Evolutionary conservation across 2,113 vertebrate genomes (phyloP).

Genomic region (Microcebus griseorufus): DNA sequence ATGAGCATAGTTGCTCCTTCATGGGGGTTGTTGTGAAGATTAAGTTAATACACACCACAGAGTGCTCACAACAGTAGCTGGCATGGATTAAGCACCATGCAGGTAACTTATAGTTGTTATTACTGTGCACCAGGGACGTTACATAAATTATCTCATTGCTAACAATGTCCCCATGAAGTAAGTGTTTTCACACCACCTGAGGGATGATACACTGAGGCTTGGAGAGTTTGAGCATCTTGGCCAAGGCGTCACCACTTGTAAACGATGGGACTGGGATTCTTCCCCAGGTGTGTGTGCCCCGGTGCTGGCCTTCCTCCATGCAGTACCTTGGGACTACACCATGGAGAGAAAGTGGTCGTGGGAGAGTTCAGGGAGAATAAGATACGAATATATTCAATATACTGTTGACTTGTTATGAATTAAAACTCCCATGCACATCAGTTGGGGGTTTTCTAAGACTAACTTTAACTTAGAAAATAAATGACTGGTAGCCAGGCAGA

Average conservation of each 20-base stretch:
- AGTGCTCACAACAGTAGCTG: neutral
- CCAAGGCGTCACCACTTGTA: neutral
- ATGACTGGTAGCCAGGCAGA: neutral
- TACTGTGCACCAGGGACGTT: neutral
- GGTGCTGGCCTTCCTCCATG: neutral
- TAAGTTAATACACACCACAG: neutral
- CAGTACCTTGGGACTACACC: neutral
- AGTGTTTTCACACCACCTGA: neutral
- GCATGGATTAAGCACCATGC: neutral
- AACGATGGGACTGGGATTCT: neutral
- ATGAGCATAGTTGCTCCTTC: neutral
- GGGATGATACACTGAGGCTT: neutral
- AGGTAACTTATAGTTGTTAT: neutral
- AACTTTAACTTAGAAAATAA: conserved; percentile 64
- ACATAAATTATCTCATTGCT: neutral
- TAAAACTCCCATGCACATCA: neutral
- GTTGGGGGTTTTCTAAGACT: neutral
- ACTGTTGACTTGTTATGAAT: neutral
- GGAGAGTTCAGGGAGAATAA: neutral
- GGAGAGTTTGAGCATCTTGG: neutral
- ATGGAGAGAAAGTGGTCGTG: neutral
- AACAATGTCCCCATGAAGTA: neutral
- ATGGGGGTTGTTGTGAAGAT: neutral
- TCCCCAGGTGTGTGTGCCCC: neutral
- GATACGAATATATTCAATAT: neutral